Base-by-base conservation (phyloP, 1,140 invertebrate species). In the Chironomus striatipennis region DNA sequence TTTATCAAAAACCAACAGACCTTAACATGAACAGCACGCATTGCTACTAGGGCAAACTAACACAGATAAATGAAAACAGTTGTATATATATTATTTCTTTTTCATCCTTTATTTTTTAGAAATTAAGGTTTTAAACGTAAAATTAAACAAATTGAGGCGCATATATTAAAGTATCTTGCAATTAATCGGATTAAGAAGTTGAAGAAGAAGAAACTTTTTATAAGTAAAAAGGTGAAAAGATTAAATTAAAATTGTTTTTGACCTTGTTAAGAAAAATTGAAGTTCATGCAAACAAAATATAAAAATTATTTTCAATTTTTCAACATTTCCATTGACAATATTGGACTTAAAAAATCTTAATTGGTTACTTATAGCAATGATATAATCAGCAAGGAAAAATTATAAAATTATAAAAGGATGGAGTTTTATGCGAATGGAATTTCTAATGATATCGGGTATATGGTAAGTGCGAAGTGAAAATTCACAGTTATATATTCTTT, bases 31-130 rank as follows among this genome's bases (percentile, higher is more conserved):
- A 12, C 15, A n/a, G 47, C 47, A 57, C 24, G 24, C 24, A 34
- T 34, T 34, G 24, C 24, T 34, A n/a, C 47, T n/a, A 57, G 47
- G 47, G 47, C 12, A n/a, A 15, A 70, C 65, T 70, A 70, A 70
- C 20, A 70, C 65, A 70, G 7, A 3, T 8, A 18, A 6, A 70
- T 70, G 20, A 70, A 70, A 70, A 70, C 65, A 70, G 65, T 70
- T 70, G 65, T 70, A 70, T 70, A 34, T 34, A 57, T 57, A 70
- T 70, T 70, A 70, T 70, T 70, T 70, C 65, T 70, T 21, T 18
- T 70, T 70, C 65, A 20, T 70, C 65, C 65, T 21, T 70, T 70
- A 70, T 70, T 70, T 70, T 70, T 70, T 70, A 20, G 20, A 21
- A 70, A 70, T 70, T 70, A 70, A 70, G 65, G 7, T 21, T 70